Conservation (phyloP, 2,113 vertebrate species). For the Ceyx margarethae region DNA sequence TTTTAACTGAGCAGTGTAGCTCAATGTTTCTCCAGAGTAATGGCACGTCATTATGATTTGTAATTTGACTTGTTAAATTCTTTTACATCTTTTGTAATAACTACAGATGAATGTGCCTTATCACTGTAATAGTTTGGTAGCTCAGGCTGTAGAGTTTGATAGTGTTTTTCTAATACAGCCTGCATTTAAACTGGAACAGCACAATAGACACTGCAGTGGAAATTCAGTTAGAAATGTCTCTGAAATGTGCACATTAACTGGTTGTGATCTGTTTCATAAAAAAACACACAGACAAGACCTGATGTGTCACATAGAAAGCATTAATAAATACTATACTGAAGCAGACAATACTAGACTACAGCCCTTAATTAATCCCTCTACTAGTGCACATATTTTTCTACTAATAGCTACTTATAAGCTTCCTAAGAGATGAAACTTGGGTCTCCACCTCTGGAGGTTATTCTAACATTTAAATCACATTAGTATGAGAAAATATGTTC, state of each 20-base stretch:
- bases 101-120: neutral
- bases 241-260: neutral
- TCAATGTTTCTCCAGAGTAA: neutral
- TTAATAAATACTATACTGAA: neutral
- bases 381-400: neutral
- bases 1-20: neutral
- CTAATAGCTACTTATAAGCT: conserved; percentile 8
- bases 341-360: neutral
- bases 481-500: neutral
- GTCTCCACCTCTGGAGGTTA: neutral
- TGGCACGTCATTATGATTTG: neutral
- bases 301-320: neutral
- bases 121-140: neutral
- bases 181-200: neutral
- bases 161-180: neutral
- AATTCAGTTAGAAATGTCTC: neutral
- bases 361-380: conserved; percentile 4
- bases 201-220: neutral
- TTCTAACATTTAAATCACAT: neutral
- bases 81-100: neutral
- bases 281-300: neutral
- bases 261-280: neutral
- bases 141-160: neutral
- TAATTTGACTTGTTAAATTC: neutral
- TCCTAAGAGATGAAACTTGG: neutral